phyloP scores from a whole-genome alignment of 2,888 invertebrate species.

The Anagyrus pseudococci region DNA sequence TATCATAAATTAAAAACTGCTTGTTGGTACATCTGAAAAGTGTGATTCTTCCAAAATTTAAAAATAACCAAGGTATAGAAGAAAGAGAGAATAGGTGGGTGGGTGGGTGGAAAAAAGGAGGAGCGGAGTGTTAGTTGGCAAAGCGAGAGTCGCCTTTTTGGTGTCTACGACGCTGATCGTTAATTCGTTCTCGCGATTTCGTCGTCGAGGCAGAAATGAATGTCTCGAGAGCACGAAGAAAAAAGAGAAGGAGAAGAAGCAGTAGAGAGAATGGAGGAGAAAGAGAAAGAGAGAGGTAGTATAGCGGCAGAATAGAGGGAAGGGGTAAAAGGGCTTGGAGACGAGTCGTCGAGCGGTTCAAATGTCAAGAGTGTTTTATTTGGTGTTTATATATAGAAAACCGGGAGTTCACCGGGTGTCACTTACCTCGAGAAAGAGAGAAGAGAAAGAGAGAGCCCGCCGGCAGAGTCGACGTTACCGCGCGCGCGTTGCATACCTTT shows the following conservation, averaged over 20 bases:
- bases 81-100: neutral
- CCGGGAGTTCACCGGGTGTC: slow-evolving; percentile 59
- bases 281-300: slow-evolving; percentile 22
- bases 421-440: slow-evolving; percentile 52
- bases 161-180: too few relatives aligned
- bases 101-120: neutral
- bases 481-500: slow-evolving; percentile 8
- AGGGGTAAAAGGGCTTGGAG: too few relatives aligned
- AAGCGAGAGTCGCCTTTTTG: neutral
- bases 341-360: slow-evolving; percentile 45
- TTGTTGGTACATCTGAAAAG: too few relatives aligned
- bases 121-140: too few relatives aligned
- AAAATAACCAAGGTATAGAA: too few relatives aligned
- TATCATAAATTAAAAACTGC: too few relatives aligned
- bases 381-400: slow-evolving; percentile 60
- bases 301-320: slow-evolving; percentile 4
- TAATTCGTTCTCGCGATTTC: slow-evolving; percentile 15
- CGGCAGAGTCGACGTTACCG: slow-evolving; percentile 6
- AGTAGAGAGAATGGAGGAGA: neutral
- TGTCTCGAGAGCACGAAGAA: neutral
- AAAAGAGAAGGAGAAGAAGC: slow-evolving; percentile 23
- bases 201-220: slow-evolving; percentile 9
- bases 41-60: too few relatives aligned
- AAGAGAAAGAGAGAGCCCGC: too few relatives aligned
- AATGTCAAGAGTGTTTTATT: slow-evolving; percentile 58